These are phyloP conservation scores for Aelia acuminata DNA, from an alignment of 2,888 invertebrate species.

Conservation along the genomic window DNA sequence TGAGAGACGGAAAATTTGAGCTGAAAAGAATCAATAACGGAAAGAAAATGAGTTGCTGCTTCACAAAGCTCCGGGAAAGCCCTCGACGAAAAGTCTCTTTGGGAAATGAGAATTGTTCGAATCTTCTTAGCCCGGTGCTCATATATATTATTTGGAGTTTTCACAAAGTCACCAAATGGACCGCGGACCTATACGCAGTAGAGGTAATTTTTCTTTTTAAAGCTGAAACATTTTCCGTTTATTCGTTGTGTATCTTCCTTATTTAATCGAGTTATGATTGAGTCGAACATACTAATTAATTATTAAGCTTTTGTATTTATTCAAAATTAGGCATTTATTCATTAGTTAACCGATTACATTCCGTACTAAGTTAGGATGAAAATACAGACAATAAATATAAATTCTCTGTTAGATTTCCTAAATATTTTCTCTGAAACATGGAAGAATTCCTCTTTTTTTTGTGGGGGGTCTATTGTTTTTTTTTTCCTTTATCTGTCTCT, in stretches of 20 bases:
- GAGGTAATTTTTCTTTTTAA: not conserved
- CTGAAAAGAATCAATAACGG: slow-evolving; percentile 49
- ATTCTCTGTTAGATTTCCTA: no score
- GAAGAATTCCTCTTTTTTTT: no score
- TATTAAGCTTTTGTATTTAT: no score
- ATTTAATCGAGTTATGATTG: no score
- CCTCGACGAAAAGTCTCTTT: slow-evolving; percentile 25
- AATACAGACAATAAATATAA: no score
- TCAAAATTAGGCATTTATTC: no score
- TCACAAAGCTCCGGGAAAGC: slow-evolving; percentile 24
- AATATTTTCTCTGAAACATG: no score
- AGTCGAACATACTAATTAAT: no score
- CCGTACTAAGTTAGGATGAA: no score
- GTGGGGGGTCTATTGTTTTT: no score
- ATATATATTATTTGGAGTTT: slow-evolving; percentile 46
- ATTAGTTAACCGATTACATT: no score
- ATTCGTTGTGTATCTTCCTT: not conserved
- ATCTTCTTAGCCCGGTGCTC: not conserved
- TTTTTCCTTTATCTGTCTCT: no score
- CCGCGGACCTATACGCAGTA: not conserved
- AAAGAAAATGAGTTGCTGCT: slow-evolving; percentile 43
- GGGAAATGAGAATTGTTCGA: slow-evolving; percentile 47
- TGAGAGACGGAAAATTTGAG: slow-evolving; percentile 33
- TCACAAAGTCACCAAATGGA: slow-evolving; percentile 17
- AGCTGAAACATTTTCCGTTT: not conserved